These are phyloP conservation scores for Potorous gilbertii DNA, from an alignment of 2,797 vertebrate species.

Conservation along the genomic window DNA sequence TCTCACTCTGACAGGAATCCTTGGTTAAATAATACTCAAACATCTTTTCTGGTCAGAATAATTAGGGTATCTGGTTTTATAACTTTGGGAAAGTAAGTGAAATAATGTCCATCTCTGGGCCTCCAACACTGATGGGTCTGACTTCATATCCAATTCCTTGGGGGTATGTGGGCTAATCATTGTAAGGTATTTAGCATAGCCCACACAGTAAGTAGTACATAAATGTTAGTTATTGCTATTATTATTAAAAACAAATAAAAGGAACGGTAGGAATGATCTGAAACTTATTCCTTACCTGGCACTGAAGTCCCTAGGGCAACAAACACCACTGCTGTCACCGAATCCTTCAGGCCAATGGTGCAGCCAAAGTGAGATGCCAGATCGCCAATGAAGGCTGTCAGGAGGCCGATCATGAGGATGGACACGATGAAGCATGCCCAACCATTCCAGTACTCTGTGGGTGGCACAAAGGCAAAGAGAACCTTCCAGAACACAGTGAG, in stretches of 20 bases:
- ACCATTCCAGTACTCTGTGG: constrained; percentile 96
- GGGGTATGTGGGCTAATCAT: not conserved
- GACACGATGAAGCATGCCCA: constrained; percentile 97
- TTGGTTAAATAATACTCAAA: not conserved
- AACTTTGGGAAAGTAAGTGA: constrained; percentile 15
- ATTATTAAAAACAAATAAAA: not conserved
- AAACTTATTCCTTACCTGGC: constrained; percentile 87
- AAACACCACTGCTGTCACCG: constrained; percentile 96
- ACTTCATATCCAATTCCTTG: not conserved
- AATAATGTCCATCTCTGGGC: not conserved
- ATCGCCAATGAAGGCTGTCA: constrained; percentile 96
- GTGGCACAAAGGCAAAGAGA: constrained; percentile 95
- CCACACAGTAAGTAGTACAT: not conserved
- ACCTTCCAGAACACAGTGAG: constrained; percentile 99
- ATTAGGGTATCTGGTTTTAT: not conserved
- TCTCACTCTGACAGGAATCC: not conserved
- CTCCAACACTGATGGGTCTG: not conserved
- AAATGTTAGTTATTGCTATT: not conserved
- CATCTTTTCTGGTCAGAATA: not conserved
- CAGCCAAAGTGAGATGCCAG: constrained; percentile 98
- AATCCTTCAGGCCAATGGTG: constrained; percentile 97
- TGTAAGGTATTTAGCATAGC: not conserved
- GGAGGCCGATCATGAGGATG: constrained; percentile 93
- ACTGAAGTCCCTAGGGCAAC: constrained; percentile 96
- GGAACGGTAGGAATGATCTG: not conserved